Percentiles rank a stretch among this genome's conserved stretches.
phyloP scores from a whole-genome alignment of 2,797 vertebrate genomes.

The Cheirogaleus major region DNA sequence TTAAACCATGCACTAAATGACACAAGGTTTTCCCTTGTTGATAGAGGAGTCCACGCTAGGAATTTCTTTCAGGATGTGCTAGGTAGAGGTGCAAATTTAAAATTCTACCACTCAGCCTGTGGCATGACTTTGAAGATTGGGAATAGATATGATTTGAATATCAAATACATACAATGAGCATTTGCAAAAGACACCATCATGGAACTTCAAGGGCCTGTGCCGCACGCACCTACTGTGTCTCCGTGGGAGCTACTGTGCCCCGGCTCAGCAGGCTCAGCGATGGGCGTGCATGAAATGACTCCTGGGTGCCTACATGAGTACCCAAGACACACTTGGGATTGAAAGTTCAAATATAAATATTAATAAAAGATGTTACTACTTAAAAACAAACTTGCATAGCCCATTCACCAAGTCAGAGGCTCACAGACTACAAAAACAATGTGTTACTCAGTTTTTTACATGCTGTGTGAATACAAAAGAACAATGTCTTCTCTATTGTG shows the following conservation, averaged over 20 bases:
- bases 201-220: neutral
- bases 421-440: constrained; percentile 41
- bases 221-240: neutral
- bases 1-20: neutral
- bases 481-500: constrained; percentile 44
- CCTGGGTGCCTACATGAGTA: neutral
- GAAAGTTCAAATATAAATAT: constrained; percentile 13
- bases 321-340: neutral
- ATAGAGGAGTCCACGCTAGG: neutral
- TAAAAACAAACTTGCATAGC: neutral
- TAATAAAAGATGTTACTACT: neutral
- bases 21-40: neutral
- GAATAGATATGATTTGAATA: neutral
- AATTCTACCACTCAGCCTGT: neutral
- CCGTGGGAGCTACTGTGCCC: neutral
- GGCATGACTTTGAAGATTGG: neutral
- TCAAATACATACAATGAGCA: neutral
- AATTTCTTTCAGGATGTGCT: neutral
- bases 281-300: neutral
- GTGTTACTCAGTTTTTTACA: constrained; percentile 44
- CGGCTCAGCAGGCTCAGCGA: rapidly evolving
- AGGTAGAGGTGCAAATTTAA: neutral
- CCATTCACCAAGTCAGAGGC: constrained; percentile 31
- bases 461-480: constrained; percentile 58
- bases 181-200: neutral